phyloP scores from a whole-genome alignment of 2,113 vertebrate genomes.

The Petromus typicus region DNA sequence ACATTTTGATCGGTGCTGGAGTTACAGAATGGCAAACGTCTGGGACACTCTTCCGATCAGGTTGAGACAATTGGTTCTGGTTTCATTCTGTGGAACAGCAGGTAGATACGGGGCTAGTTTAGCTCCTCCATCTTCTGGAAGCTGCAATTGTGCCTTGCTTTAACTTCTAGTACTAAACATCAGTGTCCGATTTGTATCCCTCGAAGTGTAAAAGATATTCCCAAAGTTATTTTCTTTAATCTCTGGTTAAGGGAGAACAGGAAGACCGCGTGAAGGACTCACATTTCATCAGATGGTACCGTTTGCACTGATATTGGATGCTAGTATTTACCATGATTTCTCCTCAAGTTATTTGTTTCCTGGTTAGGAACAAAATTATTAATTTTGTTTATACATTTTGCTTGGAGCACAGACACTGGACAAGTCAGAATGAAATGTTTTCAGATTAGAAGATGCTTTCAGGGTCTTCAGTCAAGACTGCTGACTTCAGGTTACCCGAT shows the following conservation, averaged over 20 bases:
- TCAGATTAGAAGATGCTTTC: background rate
- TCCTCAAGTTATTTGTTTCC: background rate
- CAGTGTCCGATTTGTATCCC: no score
- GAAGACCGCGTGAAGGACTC: background rate
- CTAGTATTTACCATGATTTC: background rate
- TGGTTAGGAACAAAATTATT: background rate
- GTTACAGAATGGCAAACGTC: background rate
- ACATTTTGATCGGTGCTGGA: background rate
- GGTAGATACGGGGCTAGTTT: fast-evolving
- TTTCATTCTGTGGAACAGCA: background rate
- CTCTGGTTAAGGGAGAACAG: background rate
- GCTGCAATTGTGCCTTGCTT: background rate
- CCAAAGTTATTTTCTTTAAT: background rate
- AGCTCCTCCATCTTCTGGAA: background rate
- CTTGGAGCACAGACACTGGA: background rate
- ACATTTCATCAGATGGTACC: background rate
- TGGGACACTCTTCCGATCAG: background rate
- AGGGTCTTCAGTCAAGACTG: background rate
- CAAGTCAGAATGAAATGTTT: background rate
- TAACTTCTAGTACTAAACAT: background rate
- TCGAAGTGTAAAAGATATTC: background rate
- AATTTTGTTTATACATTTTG: background rate
- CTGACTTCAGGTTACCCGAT: background rate
- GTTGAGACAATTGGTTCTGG: background rate
- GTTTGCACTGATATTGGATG: background rate